A percentile compares a stretch with the other conserved stretches of the same genome.
phyloP scores from a whole-genome alignment of 1,140 invertebrate species.

The Chironomus striatipennis region DNA sequence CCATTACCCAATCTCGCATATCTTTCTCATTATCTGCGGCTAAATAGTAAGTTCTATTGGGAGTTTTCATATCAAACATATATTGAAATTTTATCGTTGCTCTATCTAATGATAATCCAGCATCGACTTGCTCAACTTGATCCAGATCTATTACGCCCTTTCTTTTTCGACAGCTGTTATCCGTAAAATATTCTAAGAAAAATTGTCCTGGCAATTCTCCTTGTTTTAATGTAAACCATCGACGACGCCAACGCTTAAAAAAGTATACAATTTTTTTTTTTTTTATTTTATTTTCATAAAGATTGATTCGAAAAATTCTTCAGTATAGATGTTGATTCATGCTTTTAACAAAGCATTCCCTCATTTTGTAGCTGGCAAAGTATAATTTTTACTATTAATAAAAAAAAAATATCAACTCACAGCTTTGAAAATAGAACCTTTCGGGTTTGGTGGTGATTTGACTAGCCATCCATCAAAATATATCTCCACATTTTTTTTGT shows the following conservation, averaged over 20 bases:
- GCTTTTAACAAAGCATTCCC: too few relatives aligned
- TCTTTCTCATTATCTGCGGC: conserved; percentile 83
- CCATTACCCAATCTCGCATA: conserved; percentile 93
- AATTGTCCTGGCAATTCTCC: conserved; percentile 88
- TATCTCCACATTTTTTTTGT: conserved; percentile 42
- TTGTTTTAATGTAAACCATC: conserved; percentile 87
- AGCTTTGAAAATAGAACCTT: conserved; percentile 63
- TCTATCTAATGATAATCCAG: conserved; percentile 72
- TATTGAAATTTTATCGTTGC: conserved; percentile 72
- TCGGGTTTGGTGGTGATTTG: conserved; percentile 82
- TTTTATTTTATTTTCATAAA: too few relatives aligned
- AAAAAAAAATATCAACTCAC: conserved; percentile 50
- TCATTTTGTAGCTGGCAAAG: too few relatives aligned
- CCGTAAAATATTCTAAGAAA: conserved; percentile 87
- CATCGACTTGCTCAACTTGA: conserved; percentile 91
- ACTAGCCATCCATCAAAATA: conserved; percentile 83
- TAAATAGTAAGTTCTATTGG: conserved; percentile 81
- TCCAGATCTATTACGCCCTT: conserved; percentile 91
- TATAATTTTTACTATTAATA: too few relatives aligned
- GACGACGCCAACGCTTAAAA: conserved; percentile 81
- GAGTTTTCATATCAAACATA: conserved; percentile 84
- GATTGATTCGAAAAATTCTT: conserved; percentile 30
- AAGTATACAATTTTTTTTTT: too few relatives aligned
- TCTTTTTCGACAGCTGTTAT: conserved; percentile 71
- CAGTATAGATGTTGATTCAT: too few relatives aligned